phyloP scores from a whole-genome alignment of 2,113 vertebrate species.

The Tiliqua scincoides region DNA sequence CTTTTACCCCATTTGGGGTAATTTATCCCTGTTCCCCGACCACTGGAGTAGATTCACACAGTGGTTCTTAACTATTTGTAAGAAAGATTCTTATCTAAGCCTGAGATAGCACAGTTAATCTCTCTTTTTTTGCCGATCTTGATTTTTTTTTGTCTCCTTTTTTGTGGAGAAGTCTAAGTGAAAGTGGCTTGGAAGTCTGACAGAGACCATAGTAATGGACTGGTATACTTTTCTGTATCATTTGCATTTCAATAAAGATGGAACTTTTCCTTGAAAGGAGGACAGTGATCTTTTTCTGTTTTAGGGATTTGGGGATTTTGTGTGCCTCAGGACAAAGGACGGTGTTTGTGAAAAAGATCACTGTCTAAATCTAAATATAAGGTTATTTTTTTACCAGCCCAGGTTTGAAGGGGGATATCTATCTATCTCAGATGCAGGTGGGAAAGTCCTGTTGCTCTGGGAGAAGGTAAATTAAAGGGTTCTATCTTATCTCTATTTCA shows the following conservation, averaged over 20 bases:
- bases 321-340: slow-evolving; percentile 79
- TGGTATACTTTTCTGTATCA: slow-evolving; percentile 48
- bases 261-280: slow-evolving; percentile 69
- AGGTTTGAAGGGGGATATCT: slow-evolving; percentile 46
- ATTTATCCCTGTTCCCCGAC: too few species aligned
- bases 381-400: slow-evolving; percentile 71
- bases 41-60: not conserved
- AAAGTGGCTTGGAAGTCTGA: slow-evolving; percentile 35
- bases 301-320: slow-evolving; percentile 78
- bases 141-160: not conserved
- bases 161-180: not conserved
- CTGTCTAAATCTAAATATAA: too few species aligned
- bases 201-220: slow-evolving; percentile 53
- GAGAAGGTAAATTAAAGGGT: slow-evolving; percentile 79
- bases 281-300: slow-evolving; percentile 74
- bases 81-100: not conserved
- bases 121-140: not conserved
- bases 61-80: too few species aligned
- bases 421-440: slow-evolving; percentile 62
- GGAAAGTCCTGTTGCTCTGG: slow-evolving; percentile 73
- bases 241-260: slow-evolving; percentile 69
- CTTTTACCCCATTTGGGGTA: too few species aligned
- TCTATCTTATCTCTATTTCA: slow-evolving; percentile 79
- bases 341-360: too few species aligned
- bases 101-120: not conserved